A percentile compares a stretch with the other conserved stretches of the same genome.
Conservation (phyloP, 2,888 invertebrate species). For the Cheilosia pagana region DNA sequence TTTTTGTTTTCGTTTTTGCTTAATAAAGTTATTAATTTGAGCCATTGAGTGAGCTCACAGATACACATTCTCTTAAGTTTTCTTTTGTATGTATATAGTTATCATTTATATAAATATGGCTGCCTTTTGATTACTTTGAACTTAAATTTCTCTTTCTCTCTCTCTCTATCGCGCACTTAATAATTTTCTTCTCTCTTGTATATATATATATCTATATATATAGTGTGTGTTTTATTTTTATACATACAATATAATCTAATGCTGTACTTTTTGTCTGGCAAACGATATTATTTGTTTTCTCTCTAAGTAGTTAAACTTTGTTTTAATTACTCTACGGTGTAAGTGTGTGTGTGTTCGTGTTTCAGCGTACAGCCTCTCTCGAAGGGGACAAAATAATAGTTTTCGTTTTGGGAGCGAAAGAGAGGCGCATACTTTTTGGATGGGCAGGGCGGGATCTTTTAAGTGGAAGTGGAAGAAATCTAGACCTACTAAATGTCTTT, state of each 20-base stretch:
- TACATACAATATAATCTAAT: constrained; percentile 68
- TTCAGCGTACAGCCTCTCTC: constrained; percentile 51
- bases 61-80: constrained; percentile 44
- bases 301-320: constrained; percentile 65
- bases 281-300: constrained; percentile 45
- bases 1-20: constrained; percentile 53
- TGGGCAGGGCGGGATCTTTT: constrained; percentile 46
- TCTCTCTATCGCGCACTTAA: constrained; percentile 55
- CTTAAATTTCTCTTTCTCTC: constrained; percentile 61
- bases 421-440: constrained; percentile 55
- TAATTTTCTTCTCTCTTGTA: constrained; percentile 55
- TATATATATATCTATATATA: constrained; percentile 69
- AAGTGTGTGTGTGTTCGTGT: constrained; percentile 19
- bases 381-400: constrained; percentile 9
- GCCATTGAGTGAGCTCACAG: constrained; percentile 69
- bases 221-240: constrained; percentile 32
- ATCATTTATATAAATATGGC: constrained; percentile 73
- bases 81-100: constrained; percentile 64
- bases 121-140: constrained; percentile 75
- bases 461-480: constrained; percentile 72
- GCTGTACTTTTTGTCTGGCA: constrained; percentile 68
- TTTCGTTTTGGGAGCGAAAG: constrained; percentile 31
- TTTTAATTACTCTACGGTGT: constrained; percentile 71
- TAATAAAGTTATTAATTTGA: constrained; percentile 61
- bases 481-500: constrained; percentile 74